Evolutionary conservation across 2,797 vertebrate genomes (phyloP).

Genomic region (Onychomys torridus): DNA sequence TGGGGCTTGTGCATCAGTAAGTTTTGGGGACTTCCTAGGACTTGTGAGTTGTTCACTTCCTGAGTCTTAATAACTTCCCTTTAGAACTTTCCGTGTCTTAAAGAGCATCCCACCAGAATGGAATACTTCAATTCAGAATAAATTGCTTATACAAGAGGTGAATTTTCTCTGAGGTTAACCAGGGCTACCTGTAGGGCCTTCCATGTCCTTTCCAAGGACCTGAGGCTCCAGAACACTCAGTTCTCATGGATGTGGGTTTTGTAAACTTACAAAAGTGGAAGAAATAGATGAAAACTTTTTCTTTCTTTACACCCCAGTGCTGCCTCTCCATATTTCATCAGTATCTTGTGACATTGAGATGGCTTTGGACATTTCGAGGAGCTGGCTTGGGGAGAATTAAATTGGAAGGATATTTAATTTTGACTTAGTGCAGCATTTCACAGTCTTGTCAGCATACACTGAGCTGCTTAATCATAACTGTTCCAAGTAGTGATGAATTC

Average conservation of each 20-base stretch:
- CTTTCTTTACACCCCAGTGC: neutral
- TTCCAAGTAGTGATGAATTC: neutral
- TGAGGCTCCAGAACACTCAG: neutral
- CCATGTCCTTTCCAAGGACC: rapidly evolving
- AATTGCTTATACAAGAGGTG: neutral
- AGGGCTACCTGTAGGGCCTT: neutral
- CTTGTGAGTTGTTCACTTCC: neutral
- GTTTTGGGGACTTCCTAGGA: neutral
- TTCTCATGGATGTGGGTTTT: neutral
- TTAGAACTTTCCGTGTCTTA: neutral
- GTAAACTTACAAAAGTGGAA: neutral
- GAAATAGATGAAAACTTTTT: neutral
- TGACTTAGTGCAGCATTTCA: neutral
- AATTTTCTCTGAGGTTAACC: neutral
- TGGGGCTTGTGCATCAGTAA: neutral
- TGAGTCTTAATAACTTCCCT: neutral
- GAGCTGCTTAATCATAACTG: neutral
- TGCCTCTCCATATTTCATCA: neutral
- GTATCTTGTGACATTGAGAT: neutral
- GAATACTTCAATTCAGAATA: neutral
- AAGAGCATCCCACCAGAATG: neutral
- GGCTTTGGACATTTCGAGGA: neutral
- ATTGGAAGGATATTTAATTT: neutral
- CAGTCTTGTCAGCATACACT: neutral
- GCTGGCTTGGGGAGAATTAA: neutral